Evolutionary conservation across 2,113 vertebrate species (phyloP), one percentile per base, ranked within the genome.

Genomic region (Etia nguti): DNA sequence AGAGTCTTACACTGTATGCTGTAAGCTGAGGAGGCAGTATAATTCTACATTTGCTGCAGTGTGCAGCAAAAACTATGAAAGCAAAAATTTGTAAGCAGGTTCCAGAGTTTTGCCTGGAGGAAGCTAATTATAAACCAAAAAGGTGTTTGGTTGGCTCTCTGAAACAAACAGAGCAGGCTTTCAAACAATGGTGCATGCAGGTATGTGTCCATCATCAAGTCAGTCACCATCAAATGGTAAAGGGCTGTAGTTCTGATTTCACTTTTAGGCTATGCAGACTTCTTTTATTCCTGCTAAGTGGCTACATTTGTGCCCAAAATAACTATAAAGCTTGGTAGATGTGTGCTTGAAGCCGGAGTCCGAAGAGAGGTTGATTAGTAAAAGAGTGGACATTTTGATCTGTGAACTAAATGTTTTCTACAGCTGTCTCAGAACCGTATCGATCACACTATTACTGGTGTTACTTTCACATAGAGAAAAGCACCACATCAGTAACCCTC

Each of bases 1-100:
- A 87, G 85, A 90, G 57, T 86, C 70, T 84, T 91, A 87, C 31
- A 84, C 81, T 70, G 62, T 38, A 55, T 75, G 41, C 80, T 84
- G 6, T 80, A 34, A 88, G 84, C 46, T 2, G 10, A 85, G 38
- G 7, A 89, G 38, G 80, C 41, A 13, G 57, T 36, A 16, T 57
- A 83, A 90, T 81, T 73, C 59, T 73, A 36, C 38, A 5, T 20
- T 77, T 81, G 46, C 84, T 84, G 83, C 60, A 86, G 73, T 70
- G 6, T 9, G 29, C 52, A 83, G 85, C 54, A 84, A 89, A 56
- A 88, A 80, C 24, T 57, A 54, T 77, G 77, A 89, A 92, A 79
- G 65, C 34, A 62, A 36, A 79, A 84, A 54, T 84, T 83, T 57
- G 29, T 57, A 68, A 86, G 83, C 86, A 94, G 80, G 93, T 83